Base-by-base conservation (phyloP, 2,113 vertebrate genomes). In the Alethe castanea region DNA sequence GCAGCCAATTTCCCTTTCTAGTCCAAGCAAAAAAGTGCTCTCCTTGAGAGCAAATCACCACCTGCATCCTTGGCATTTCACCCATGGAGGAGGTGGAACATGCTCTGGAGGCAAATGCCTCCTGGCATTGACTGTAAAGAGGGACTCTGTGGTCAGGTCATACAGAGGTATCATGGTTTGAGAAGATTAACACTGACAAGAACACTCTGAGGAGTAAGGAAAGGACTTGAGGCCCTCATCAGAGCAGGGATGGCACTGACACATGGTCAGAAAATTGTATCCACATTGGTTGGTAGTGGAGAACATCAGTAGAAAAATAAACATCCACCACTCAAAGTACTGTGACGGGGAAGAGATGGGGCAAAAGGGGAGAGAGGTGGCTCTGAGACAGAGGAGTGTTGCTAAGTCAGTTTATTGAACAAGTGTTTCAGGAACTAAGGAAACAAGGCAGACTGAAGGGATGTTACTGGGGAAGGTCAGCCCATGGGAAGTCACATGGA, bases 331-430 rank as follows among this genome's bases (percentile, higher is more conserved):
- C 20, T 23, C 5, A 2, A 54, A 60, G 26, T 8, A 35, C 35
- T 0, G 0, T 6, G 29, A 29, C 28, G 64, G 61, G 35, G 53
- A 81, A 44, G 28, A 74, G n/a, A 72, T 36, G 60, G 17, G 22
- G 16, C 9, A 80, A 57, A 65, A 78, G 26, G 19, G 14, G 70
- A 38, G 50, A 83, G 15, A 83, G 1, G 1, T 8, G 12, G 7
- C 64, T 36, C 4, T 28, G 40, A 78, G 71, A 67, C 62, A 54
- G 44, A 57, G 36, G 47, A 84, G 48, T 0, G 6, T 95, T 95
- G 92, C 82, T 76, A 90, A 93, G 45, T 86, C 69, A 91, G 57
- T 97, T 97, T 97, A 97, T 95, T 97, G 91, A 84, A 86, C 48
- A 81, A 78, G 25, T 79, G n/a, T 64, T 89, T 71, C 56, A 81